Evolutionary conservation across 2,888 invertebrate species (phyloP).

Genomic region (Patella ulyssiponensis): DNA sequence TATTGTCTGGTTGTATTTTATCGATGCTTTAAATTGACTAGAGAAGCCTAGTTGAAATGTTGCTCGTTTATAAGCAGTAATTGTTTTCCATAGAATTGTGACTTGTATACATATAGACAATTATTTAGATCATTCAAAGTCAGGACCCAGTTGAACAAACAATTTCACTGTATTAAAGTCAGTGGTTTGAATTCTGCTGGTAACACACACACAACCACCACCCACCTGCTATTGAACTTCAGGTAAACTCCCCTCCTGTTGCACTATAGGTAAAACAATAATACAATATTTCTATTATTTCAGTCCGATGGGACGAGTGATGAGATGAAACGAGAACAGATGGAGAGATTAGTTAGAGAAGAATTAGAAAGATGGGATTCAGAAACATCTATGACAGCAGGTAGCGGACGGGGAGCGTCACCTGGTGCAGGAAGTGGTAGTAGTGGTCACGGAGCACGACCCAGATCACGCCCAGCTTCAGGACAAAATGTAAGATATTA

Average conservation of each 20-base stretch:
- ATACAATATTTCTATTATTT: constrained; percentile 22
- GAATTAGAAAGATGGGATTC: constrained; percentile 72
- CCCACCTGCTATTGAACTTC: too few species aligned
- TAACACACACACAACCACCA: too few species aligned
- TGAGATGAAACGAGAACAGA: constrained; percentile 71
- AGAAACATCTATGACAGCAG: constrained; percentile 61
- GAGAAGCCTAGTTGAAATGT: too few species aligned
- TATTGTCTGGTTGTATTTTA: too few species aligned
- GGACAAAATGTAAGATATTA: constrained; percentile 47
- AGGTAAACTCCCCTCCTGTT: not conserved
- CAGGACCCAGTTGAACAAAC: too few species aligned
- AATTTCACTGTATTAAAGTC: too few species aligned
- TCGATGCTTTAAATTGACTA: too few species aligned
- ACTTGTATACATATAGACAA: too few species aligned
- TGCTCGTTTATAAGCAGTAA: too few species aligned
- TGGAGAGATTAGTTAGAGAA: constrained; percentile 72
- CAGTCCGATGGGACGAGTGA: constrained; percentile 70
- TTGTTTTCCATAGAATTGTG: too few species aligned
- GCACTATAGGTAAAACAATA: not conserved
- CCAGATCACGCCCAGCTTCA: constrained; percentile 58
- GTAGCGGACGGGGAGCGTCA: constrained; percentile 58
- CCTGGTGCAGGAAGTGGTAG: constrained; percentile 54
- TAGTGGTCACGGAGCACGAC: constrained; percentile 43
- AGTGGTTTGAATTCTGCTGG: too few species aligned
- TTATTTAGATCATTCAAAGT: too few species aligned